Evolutionary conservation across 1,140 invertebrate species (phyloP), one percentile per base, ranked within the genome.

Genomic region (Pogonomyrmex barbatus): DNA sequence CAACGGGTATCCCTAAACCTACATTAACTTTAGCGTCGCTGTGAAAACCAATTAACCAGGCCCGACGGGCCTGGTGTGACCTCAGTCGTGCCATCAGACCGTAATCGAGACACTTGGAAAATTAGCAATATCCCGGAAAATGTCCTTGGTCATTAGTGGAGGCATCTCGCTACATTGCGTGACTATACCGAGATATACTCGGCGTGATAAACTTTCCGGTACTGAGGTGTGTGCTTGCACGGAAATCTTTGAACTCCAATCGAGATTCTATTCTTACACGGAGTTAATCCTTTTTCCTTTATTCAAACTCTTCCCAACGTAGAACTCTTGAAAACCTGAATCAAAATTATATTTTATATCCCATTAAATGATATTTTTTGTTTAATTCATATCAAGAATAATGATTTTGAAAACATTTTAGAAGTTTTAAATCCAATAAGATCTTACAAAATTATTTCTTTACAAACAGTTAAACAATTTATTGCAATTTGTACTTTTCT

Each of bases 41-140:
- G 45, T 81, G 85, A 85, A 85, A 91, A 91, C 78, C 89, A 90
- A 90, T 90, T 90, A 90, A 88, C 82, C n/a, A n/a, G n/a, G n/a
- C n/a, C 79, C 81, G 42, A 70, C 60, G 36, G 50, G 60, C 65
- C 33, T 50, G 30, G 56, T 30, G 50, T 65, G 56, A 87, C 73
- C 63, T 42, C 17, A 39, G 42, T 58, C 56, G 24, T 24, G 71
- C 77, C 81, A 87, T 89, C 88, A 42, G 42, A 33, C 47, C 79
- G 83, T 90, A 84, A 91, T 91, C 87, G 89, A 82, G 47, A 75
- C 83, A 83, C 87, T 90, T 86, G 78, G 89, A 90, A 90, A 91
- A 91, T 91, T 88, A 91, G 83, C 87, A 65, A 42, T 68, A 42
- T 45, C 33, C 78, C 36, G 78, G 86, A 71, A 87, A 91, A 91